Evolutionary conservation across 2,888 invertebrate species (phyloP).

Genomic region (Tipula confusa): DNA sequence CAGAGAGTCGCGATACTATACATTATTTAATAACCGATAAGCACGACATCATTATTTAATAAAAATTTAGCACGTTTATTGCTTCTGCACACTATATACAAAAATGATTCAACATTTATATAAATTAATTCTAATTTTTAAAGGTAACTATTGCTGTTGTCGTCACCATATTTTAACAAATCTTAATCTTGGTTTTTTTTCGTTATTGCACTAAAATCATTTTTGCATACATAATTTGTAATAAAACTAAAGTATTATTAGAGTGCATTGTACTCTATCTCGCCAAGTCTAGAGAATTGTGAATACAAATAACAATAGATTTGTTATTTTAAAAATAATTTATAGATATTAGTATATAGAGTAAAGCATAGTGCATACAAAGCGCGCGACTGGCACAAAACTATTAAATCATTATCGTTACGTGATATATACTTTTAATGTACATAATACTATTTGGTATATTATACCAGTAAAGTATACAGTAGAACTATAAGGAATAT

Average conservation of each 20-base stretch:
- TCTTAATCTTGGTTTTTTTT: not conserved
- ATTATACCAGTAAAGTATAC: not conserved
- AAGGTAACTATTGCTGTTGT: not conserved
- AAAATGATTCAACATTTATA: not conserved
- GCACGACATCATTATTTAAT: not conserved
- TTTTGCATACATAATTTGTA: not conserved
- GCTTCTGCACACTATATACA: not conserved
- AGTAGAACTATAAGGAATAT: too few relatives aligned
- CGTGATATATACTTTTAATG: not conserved
- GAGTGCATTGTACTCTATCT: not conserved
- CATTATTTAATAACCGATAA: constrained; percentile 3
- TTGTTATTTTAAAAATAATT: constrained; percentile 4
- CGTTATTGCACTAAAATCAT: not conserved
- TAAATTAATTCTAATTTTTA: not conserved
- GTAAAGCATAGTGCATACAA: not conserved
- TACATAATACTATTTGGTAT: not conserved
- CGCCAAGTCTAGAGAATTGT: not conserved
- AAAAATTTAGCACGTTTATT: not conserved
- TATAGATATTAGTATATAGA: not conserved
- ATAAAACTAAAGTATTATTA: not conserved
- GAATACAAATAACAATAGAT: not conserved
- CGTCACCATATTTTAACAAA: not conserved
- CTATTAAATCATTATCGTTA: constrained; percentile 12
- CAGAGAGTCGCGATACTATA: not conserved
- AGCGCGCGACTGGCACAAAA: not conserved